These are phyloP conservation scores for Myotis pilosus DNA, from an alignment of 2,797 vertebrate species.

Conservation along the genomic window DNA sequence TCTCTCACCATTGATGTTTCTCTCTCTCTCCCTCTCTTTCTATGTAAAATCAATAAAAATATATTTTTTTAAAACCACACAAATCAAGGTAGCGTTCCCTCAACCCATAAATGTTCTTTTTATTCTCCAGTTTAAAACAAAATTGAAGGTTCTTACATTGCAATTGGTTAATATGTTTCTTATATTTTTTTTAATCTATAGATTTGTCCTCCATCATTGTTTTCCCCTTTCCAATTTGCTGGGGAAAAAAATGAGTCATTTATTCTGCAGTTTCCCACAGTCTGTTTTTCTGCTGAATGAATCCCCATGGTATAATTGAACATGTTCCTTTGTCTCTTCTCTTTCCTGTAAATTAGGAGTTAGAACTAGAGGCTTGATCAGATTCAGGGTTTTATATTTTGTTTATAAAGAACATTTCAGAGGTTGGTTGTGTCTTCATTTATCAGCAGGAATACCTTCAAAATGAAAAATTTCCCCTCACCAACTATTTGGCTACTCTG, in stretches of 20 bases:
- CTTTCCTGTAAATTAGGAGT: conserved; percentile 28
- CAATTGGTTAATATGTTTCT: not conserved
- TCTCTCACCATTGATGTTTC: too few species aligned
- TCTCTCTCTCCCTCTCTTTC: too few species aligned
- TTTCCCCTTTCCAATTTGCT: not conserved
- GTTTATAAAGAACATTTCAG: conserved; percentile 5
- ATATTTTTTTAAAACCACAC: too few species aligned
- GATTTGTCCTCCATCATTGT: not conserved
- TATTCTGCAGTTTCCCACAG: conserved; percentile 47
- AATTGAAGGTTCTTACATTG: not conserved
- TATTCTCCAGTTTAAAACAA: not conserved
- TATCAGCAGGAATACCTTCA: not conserved
- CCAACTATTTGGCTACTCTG: not conserved
- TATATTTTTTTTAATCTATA: not conserved
- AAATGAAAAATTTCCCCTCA: not conserved
- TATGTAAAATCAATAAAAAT: too few species aligned
- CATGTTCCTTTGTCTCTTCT: conserved; percentile 15
- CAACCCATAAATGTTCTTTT: not conserved
- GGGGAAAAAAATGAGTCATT: not conserved
- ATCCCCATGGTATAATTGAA: conserved; percentile 21
- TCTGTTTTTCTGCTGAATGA: conserved; percentile 22
- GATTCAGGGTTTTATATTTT: not conserved
- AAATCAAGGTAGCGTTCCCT: not conserved
- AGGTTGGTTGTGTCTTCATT: not conserved
- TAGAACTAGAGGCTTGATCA: conserved; percentile 3